phyloP scores from a whole-genome alignment of 2,113 vertebrate species.

The Rhinolophus ferrumequinum region DNA sequence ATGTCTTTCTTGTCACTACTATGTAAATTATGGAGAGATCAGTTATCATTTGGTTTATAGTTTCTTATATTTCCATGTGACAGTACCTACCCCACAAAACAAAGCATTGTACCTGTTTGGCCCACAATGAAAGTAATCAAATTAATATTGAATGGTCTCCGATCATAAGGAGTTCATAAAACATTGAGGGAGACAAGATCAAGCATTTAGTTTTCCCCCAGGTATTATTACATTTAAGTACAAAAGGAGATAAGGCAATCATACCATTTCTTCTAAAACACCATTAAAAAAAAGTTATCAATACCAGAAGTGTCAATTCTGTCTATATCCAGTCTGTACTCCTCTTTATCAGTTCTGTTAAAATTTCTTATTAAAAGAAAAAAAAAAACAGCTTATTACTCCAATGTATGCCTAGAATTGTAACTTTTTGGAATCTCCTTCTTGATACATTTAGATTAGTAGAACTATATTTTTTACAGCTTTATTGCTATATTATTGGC shows the following conservation, averaged over 20 bases:
- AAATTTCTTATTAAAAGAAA: background rate
- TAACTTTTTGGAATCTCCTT: background rate
- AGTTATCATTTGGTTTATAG: background rate
- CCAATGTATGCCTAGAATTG: background rate
- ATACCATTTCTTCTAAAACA: background rate
- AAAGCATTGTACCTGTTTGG: background rate
- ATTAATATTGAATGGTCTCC: background rate
- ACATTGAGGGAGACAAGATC: background rate
- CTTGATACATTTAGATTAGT: background rate
- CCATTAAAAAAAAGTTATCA: background rate
- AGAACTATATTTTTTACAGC: background rate
- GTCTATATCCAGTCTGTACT: background rate
- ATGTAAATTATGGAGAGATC: background rate
- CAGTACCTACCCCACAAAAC: background rate
- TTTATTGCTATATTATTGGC: background rate
- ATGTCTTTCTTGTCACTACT: background rate
- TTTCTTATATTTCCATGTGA: background rate
- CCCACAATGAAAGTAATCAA: background rate
- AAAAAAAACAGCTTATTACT: background rate
- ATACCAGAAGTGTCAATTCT: background rate
- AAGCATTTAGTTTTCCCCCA: background rate
- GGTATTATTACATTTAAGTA: background rate
- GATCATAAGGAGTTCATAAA: background rate
- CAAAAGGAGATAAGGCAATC: background rate
- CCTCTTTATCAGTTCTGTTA: background rate